Conservation (phyloP, 1,140 invertebrate species). For the Nephila pilipes region DNA sequence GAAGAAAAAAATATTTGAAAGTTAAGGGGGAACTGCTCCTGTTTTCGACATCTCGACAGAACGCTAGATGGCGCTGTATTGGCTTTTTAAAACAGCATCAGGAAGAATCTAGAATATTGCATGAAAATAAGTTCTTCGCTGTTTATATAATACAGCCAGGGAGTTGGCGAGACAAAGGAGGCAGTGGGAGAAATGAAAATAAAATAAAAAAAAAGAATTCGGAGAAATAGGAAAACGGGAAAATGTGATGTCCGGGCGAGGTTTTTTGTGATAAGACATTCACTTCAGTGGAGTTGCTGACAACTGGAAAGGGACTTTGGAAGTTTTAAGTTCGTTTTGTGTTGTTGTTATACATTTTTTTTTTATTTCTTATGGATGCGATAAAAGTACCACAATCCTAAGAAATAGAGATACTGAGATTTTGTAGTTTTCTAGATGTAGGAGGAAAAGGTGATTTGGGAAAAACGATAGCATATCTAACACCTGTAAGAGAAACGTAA, state of each 20-base stretch:
- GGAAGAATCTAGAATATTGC: neutral
- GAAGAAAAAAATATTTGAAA: neutral
- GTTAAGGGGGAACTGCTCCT: neutral
- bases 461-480: no score
- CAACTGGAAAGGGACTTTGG: neutral
- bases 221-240: neutral
- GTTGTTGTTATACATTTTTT: neutral
- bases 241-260: neutral
- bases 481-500: no score
- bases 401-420: neutral
- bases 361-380: neutral
- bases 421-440: neutral
- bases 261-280: constrained; percentile 23
- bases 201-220: neutral
- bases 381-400: neutral
- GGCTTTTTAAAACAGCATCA: constrained; percentile 27
- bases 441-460: no score
- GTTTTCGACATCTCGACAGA: neutral
- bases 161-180: neutral
- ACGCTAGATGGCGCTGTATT: constrained; percentile 40
- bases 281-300: neutral
- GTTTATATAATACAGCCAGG: constrained; percentile 3
- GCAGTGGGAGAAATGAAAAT: neutral
- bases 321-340: neutral
- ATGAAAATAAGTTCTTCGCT: constrained; percentile 29